Evolutionary conservation across 2,888 invertebrate genomes (phyloP).

Genomic region (Lasius fuliginosus): DNA sequence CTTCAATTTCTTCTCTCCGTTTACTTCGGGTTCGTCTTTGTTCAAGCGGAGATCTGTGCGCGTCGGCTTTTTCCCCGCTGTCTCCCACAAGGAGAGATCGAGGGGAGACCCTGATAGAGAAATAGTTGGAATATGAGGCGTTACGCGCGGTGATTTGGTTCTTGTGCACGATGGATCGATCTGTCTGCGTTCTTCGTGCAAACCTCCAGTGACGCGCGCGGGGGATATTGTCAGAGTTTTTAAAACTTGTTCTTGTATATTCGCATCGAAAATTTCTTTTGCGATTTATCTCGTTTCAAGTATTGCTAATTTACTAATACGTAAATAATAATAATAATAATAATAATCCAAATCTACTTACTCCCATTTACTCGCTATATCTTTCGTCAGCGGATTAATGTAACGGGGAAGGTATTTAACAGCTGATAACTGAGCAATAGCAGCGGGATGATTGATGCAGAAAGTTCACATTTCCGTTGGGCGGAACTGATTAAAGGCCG

Average conservation of each 20-base stretch:
- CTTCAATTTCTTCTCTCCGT: slow-evolving; percentile 41
- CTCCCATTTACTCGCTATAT: background rate
- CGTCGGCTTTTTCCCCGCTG: slow-evolving; percentile 65
- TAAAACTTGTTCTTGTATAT: background rate
- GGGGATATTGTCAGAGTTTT: slow-evolving; percentile 20
- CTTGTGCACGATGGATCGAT: slow-evolving; percentile 72
- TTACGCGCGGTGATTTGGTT: slow-evolving; percentile 72
- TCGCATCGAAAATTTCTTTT: background rate
- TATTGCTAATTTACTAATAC: background rate
- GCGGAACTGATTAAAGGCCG: slow-evolving; percentile 40
- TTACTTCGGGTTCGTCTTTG: slow-evolving; percentile 59
- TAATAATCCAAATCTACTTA: background rate
- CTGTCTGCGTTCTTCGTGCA: slow-evolving; percentile 61
- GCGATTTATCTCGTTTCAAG: background rate
- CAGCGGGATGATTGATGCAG: slow-evolving; percentile 35
- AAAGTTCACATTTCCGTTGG: slow-evolving; percentile 35
- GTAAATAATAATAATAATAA: slow-evolving; percentile 5
- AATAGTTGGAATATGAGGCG: slow-evolving; percentile 77
- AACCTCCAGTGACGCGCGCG: background rate
- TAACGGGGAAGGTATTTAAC: slow-evolving; percentile 1
- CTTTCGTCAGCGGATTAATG: background rate
- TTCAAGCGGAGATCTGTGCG: slow-evolving; percentile 59
- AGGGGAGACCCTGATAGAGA: slow-evolving; percentile 70
- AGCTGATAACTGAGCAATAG: background rate
- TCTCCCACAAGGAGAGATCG: slow-evolving; percentile 51